Percentiles rank a stretch among this genome's conserved stretches.
Conservation (phyloP, 2,888 invertebrate genomes). For the Drosophila hawaiiensis region DNA sequence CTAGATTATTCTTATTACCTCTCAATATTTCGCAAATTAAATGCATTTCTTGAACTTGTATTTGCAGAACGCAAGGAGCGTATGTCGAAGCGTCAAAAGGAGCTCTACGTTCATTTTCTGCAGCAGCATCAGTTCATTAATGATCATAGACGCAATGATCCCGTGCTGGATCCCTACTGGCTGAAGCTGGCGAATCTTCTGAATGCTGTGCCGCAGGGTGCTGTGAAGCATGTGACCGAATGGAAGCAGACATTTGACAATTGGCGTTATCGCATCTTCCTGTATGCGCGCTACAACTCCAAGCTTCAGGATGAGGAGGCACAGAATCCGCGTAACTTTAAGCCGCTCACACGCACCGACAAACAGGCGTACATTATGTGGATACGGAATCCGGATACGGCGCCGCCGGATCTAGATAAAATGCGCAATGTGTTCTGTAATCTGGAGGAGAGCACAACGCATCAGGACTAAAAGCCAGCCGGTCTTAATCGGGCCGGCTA, state of each 20-base stretch:
- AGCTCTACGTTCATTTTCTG: constrained; percentile 81
- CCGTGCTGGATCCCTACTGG: constrained; percentile 81
- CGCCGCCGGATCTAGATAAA: constrained; percentile 82
- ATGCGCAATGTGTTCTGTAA: constrained; percentile 84
- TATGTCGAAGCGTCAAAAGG: constrained; percentile 83
- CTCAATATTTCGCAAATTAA: background rate
- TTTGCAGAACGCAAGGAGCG: constrained; percentile 81
- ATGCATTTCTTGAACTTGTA: background rate
- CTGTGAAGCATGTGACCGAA: constrained; percentile 80
- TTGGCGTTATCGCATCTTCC: constrained; percentile 82
- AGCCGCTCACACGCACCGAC: constrained; percentile 82
- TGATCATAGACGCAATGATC: constrained; percentile 81
- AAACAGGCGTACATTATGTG: constrained; percentile 83
- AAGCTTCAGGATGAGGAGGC: constrained; percentile 81
- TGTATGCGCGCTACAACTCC: constrained; percentile 83
- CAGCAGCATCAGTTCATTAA: constrained; percentile 82
- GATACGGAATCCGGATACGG: constrained; percentile 83
- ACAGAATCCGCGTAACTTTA: constrained; percentile 82
- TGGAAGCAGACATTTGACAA: constrained; percentile 83
- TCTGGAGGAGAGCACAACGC: constrained; percentile 77
- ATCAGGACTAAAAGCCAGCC: constrained; percentile 68
- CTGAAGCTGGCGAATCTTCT: constrained; percentile 80
- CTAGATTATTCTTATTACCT: background rate
- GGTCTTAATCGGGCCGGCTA: constrained; percentile 33
- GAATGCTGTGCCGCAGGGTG: constrained; percentile 82